phyloP scores from a whole-genome alignment of 2,888 invertebrate species.

The Yponomeuta cagnagella region DNA sequence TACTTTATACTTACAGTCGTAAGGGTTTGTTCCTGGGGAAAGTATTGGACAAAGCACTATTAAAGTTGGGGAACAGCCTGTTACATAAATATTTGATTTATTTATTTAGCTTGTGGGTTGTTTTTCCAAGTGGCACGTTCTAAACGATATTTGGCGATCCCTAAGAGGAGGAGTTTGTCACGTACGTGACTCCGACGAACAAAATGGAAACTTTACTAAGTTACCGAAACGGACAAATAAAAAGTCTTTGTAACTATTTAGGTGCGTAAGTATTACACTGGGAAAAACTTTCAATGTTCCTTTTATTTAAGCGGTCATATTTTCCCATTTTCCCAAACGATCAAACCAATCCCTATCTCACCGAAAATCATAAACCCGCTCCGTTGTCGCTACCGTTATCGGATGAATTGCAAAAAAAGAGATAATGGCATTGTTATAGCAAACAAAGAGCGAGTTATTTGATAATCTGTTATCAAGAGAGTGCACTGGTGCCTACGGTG shows the following conservation, averaged over 20 bases:
- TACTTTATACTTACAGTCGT: conserved; percentile 4
- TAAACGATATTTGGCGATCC: conserved; percentile 76
- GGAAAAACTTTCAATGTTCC: background rate
- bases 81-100: conserved; percentile 72
- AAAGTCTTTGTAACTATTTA: conserved; percentile 33
- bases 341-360: background rate
- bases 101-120: conserved; percentile 69
- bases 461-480: conserved; percentile 8
- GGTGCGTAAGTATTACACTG: background rate
- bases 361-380: background rate
- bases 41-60: conserved; percentile 31
- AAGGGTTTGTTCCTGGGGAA: conserved; percentile 2
- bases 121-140: conserved; percentile 70
- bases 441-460: conserved; percentile 1
- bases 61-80: conserved; percentile 60
- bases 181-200: conserved; percentile 68
- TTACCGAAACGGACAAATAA: conserved; percentile 66
- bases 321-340: background rate
- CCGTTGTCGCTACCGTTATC: background rate
- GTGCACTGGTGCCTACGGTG: background rate
- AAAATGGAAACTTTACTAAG: conserved; percentile 66
- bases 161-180: conserved; percentile 73
- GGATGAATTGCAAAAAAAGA: background rate
- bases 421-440: background rate
- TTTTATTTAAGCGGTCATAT: background rate